These are phyloP conservation scores for Euspilapteryx auroguttella DNA, from an alignment of 2,888 invertebrate genomes.

Conservation along the genomic window DNA sequence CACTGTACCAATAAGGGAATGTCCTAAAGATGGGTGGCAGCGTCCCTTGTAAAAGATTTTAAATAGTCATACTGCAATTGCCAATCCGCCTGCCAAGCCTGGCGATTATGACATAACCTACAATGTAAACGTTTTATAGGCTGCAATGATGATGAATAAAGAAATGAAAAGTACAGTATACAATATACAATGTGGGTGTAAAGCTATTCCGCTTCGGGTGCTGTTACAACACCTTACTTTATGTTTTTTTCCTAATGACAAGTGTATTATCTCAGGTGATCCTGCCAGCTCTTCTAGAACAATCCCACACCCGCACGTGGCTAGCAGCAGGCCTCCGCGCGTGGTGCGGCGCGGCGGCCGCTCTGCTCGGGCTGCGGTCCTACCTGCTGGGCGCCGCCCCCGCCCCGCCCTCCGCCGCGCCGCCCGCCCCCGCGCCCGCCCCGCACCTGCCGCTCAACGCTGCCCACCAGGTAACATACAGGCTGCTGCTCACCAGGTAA, in stretches of 20 bases:
- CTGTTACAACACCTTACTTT: no score
- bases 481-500: no score
- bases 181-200: no score
- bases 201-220: no score
- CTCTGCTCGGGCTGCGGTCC: conserved; percentile 83
- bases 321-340: conserved; percentile 83
- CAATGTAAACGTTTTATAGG: not conserved
- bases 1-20: no score
- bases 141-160: no score
- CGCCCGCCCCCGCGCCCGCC: conserved; percentile 34
- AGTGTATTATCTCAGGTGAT: conserved; percentile 69
- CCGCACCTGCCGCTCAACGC: conserved; percentile 79
- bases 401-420: conserved; percentile 18
- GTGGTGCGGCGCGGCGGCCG: conserved; percentile 87
- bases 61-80: not conserved
- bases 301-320: conserved; percentile 94
- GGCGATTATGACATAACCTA: not conserved
- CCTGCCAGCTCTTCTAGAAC: conserved; percentile 92
- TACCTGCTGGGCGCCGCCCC: conserved; percentile 80
- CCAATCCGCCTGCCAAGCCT: not conserved
- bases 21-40: not conserved
- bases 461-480: conserved; percentile 3
- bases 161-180: no score
- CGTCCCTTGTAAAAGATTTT: not conserved
- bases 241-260: not conserved